Conservation (phyloP, 2,888 invertebrate species). For the Mesorhabditis spiculigera region DNA sequence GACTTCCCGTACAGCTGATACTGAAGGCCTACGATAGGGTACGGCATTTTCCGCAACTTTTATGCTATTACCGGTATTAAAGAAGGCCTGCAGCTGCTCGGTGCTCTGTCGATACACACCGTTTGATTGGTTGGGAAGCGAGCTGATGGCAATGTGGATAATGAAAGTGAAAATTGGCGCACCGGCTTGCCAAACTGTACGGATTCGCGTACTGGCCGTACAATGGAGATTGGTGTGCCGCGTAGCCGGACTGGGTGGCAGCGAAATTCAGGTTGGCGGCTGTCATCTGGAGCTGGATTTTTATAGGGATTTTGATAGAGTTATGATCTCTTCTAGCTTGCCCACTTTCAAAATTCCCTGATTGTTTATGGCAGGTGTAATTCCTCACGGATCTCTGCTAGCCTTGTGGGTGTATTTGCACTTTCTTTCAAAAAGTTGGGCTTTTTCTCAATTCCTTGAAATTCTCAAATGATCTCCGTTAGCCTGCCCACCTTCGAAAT, state of each 20-base stretch:
- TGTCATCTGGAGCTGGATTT: slow-evolving; percentile 5
- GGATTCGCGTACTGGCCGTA: slow-evolving; percentile 38
- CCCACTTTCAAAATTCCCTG: too few species aligned
- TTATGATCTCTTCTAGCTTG: too few species aligned
- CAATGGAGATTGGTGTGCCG: slow-evolving; percentile 16
- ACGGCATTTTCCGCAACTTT: too few species aligned
- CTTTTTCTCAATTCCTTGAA: too few species aligned
- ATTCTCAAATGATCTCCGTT: too few species aligned
- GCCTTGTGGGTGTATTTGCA: too few species aligned
- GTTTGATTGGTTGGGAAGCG: slow-evolving; percentile 7
- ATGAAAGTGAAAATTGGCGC: slow-evolving; percentile 12
- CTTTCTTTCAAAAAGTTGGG: too few species aligned
- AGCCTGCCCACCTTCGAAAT: too few species aligned
- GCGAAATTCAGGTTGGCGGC: slow-evolving; percentile 7
- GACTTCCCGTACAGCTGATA: slow-evolving; percentile 54
- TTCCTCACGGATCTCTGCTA: too few species aligned
- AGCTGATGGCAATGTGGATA: slow-evolving; percentile 12
- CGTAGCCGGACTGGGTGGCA: not conserved
- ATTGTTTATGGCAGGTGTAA: too few species aligned
- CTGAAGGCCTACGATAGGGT: slow-evolving; percentile 36
- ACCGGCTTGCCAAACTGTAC: slow-evolving; percentile 14
- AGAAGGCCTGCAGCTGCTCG: slow-evolving; percentile 51
- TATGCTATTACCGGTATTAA: slow-evolving; percentile 39
- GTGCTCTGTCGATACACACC: slow-evolving; percentile 20
- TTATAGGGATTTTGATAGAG: too few species aligned